Evolutionary conservation across 1,140 invertebrate genomes (phyloP).

Genomic region (Tetragonula clypearis): DNA sequence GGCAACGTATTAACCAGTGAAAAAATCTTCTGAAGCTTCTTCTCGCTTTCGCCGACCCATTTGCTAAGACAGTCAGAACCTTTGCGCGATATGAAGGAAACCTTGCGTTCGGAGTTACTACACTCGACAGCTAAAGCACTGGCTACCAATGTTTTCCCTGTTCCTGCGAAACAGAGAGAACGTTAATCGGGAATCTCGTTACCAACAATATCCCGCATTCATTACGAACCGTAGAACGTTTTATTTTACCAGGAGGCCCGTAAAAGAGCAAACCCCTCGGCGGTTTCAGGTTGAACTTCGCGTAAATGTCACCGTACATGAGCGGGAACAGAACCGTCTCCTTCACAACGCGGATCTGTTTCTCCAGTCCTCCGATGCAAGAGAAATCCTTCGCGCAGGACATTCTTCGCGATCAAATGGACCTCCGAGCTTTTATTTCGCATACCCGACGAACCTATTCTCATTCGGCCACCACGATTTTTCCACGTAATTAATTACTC

Average conservation of each 20-base stretch:
- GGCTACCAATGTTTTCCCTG: conserved; percentile 83
- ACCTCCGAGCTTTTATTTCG: conserved; percentile 13
- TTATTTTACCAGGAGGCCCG: conserved; percentile 87
- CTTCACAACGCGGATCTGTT: conserved; percentile 87
- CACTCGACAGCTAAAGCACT: conserved; percentile 82
- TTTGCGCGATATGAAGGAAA: conserved; percentile 82
- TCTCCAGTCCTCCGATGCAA: conserved; percentile 86
- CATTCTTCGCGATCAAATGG: conserved; percentile 58
- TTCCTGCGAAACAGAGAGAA: conserved; percentile 75
- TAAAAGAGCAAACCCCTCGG: conserved; percentile 89
- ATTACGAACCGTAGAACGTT: conserved; percentile 38
- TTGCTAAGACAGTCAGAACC: conserved; percentile 83
- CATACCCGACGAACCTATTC: conserved; percentile 20
- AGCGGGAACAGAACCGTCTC: conserved; percentile 89
- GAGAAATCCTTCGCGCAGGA: conserved; percentile 78
- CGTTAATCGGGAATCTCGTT: conserved; percentile 14
- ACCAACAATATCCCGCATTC: not conserved
- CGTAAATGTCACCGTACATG: conserved; percentile 87
- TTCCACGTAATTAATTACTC: not conserved
- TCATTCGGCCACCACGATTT: conserved; percentile 2
- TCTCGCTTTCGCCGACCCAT: conserved; percentile 83
- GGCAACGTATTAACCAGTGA: conserved; percentile 34
- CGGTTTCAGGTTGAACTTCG: conserved; percentile 86
- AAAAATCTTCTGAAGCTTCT: conserved; percentile 81
- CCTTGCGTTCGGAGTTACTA: conserved; percentile 80